Evolutionary conservation across 1,140 invertebrate species (phyloP), one percentile per base, ranked within the genome.

Genomic region (Drosophila bocki): DNA sequence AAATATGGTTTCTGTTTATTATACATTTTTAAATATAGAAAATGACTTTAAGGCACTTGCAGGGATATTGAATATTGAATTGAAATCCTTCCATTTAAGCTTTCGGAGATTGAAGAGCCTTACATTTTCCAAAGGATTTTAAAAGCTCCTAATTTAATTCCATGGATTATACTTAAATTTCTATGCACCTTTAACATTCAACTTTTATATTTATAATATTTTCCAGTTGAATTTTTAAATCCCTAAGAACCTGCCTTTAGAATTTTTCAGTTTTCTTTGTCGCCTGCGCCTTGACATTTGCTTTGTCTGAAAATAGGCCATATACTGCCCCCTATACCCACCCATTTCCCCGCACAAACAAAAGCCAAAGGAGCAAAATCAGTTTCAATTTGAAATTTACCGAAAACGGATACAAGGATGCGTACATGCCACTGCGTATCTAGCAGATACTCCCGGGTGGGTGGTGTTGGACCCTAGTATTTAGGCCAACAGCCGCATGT

Each of bases 381-480:
- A 85, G 82, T 83, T 85, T 85, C 82, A 84, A 85, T 85, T 85
- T 69, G 77, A 77, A 85, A 85, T 85, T 84, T 80, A 65, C 72
- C 81, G 44, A 84, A 84, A 84, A 80, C 81, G 81, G 76, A 85
- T 75, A 65, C 82, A 69, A 61, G 75, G 61, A 80, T 60, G 68
- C 53, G 45, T 50, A 51, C 48, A 42, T 60, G 56, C 59, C 69
- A 54, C 58, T 47, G 29, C 47, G 45, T 64, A 60, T 75, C 56
- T 15, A 39, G 51, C 35, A 64, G 26, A 64, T 71, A 63, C 53
- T 51, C 19, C 56, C 29, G 32, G 22, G 35, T 17, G 67, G 35
- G 69, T 39, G 51, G 51, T 13, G 17, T 22, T 13, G 12, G 51
- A 13, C 17, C 17, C 44, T n/a, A 32, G 54, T 51, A 72, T 72